A percentile compares a stretch with the other conserved stretches of the same genome.
phyloP scores from a whole-genome alignment of 2,888 invertebrate species.

The Timema cristinae region DNA sequence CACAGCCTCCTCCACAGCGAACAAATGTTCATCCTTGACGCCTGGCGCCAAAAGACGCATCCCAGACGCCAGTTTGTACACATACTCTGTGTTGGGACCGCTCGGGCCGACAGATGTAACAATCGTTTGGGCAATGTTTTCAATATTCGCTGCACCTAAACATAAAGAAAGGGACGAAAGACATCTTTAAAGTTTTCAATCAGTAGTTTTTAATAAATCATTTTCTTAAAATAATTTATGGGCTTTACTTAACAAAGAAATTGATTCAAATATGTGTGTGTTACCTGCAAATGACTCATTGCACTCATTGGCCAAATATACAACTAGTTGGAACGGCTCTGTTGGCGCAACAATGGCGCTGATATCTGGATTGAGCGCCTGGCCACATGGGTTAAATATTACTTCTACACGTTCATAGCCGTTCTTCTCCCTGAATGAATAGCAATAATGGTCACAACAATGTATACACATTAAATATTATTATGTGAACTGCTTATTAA shows the following conservation, averaged over 20 bases:
- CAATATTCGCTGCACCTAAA: slow-evolving; percentile 53
- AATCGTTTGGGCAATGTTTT: slow-evolving; percentile 77
- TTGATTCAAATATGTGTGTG: too few relatives aligned
- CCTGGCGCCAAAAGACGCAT: slow-evolving; percentile 72
- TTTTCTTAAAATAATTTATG: too few relatives aligned
- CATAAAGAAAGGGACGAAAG: too few relatives aligned
- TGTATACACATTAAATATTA: too few relatives aligned
- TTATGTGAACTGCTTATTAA: too few relatives aligned
- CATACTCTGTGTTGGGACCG: slow-evolving; percentile 88
- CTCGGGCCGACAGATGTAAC: slow-evolving; percentile 72
- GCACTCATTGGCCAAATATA: slow-evolving; percentile 77
- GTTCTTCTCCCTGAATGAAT: slow-evolving; percentile 71
- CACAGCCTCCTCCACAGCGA: slow-evolving; percentile 62
- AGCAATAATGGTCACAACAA: too few relatives aligned
- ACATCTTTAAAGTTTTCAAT: too few relatives aligned
- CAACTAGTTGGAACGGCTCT: slow-evolving; percentile 62
- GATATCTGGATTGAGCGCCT: slow-evolving; percentile 29
- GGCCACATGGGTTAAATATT: slow-evolving; percentile 61
- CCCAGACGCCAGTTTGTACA: slow-evolving; percentile 75
- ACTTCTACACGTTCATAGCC: slow-evolving; percentile 75
- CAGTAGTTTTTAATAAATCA: too few relatives aligned
- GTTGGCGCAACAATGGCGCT: slow-evolving; percentile 30
- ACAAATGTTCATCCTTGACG: slow-evolving; percentile 71
- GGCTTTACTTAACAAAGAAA: too few relatives aligned
- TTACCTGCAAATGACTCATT: slow-evolving; percentile 75